These are phyloP conservation scores for Coenonympha glycerion DNA, from an alignment of 2,888 invertebrate species.

Conservation along the genomic window DNA sequence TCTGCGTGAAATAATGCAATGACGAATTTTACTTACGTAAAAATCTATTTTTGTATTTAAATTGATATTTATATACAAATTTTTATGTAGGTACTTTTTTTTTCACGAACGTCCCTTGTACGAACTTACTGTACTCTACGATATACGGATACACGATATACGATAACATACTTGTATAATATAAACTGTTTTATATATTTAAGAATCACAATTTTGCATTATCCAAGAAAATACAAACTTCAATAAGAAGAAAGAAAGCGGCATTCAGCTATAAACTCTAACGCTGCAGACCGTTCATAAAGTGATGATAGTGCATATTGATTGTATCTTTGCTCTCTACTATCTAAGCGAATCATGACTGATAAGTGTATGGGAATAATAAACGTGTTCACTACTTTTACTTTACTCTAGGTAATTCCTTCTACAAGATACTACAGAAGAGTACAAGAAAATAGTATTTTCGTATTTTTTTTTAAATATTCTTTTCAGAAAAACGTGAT, in stretches of 20 bases:
- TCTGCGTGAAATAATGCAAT: neutral
- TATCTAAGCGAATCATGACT: constrained; percentile 18
- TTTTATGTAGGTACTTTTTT: no score
- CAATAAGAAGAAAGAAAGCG: constrained; percentile 1
- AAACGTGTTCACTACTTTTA: constrained; percentile 29
- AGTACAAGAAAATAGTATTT: no score
- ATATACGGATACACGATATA: no score
- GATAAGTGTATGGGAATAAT: constrained; percentile 23
- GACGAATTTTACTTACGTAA: no score
- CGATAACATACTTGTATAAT: neutral
- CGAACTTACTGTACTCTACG: no score
- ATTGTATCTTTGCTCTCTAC: constrained; percentile 17
- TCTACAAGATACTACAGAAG: no score
- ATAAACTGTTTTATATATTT: neutral
- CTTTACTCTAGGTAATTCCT: no score
- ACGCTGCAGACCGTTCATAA: neutral
- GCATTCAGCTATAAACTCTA: constrained; percentile 4
- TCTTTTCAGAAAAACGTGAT: no score
- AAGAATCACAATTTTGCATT: neutral
- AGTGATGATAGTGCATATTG: constrained; percentile 11
- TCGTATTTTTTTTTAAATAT: no score
- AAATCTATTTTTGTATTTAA: neutral
- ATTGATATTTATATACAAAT: neutral
- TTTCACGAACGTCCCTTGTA: no score
- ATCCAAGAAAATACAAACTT: neutral